A percentile compares a stretch with the other conserved stretches of the same genome.
Conservation (phyloP, 2,797 vertebrate species). For the Siniperca scherzeri region DNA sequence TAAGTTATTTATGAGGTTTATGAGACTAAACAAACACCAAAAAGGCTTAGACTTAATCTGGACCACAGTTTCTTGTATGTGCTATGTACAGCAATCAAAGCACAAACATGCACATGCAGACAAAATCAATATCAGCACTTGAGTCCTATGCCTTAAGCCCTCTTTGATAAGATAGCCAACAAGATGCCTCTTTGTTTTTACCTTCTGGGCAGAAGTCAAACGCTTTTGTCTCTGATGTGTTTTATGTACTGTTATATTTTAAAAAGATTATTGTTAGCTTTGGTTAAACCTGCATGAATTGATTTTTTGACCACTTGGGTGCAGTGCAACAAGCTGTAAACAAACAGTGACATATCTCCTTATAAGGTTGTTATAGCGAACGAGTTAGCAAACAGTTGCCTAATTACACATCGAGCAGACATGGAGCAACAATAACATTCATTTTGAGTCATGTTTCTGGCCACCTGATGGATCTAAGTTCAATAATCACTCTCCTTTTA, state of each 20-base stretch:
- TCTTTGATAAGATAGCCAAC: not conserved
- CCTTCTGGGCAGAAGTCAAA: slow-evolving; percentile 18
- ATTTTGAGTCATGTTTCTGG: slow-evolving; percentile 8
- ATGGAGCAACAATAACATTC: not conserved
- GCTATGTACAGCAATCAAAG: slow-evolving; percentile 35
- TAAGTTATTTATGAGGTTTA: slow-evolving; percentile 15
- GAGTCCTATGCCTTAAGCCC: not conserved
- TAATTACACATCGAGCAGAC: not conserved
- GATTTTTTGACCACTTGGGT: not conserved
- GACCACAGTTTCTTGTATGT: slow-evolving; percentile 22
- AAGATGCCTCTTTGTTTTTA: slow-evolving; percentile 1
- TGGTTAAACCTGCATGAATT: not conserved
- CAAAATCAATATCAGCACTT: slow-evolving; percentile 21
- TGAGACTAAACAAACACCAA: slow-evolving; percentile 46
- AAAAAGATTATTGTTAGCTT: not conserved
- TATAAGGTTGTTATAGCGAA: not conserved
- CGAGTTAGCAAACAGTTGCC: not conserved
- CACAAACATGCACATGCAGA: slow-evolving; percentile 26
- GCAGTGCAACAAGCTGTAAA: not conserved
- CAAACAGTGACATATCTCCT: not conserved
- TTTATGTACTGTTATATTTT: not conserved
- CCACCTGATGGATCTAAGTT: not conserved
- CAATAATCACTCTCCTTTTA: not conserved
- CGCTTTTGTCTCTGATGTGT: not conserved
- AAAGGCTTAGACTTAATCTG: slow-evolving; percentile 49